These are phyloP conservation scores for Takifugu rubripes DNA, from an alignment of 2,797 vertebrate species.

Conservation along the genomic window DNA sequence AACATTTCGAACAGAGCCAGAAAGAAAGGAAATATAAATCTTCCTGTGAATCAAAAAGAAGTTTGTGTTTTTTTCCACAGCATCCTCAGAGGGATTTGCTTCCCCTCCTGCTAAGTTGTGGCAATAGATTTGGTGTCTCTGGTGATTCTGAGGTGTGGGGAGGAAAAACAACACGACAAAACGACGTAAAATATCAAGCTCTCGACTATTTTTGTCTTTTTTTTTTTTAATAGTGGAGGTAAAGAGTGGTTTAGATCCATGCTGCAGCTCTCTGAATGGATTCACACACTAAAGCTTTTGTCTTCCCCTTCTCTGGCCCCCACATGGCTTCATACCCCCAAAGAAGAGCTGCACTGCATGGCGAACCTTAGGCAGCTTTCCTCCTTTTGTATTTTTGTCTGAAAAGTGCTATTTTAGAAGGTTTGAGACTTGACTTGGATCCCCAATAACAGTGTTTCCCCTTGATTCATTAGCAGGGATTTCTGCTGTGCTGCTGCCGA, in stretches of 20 bases:
- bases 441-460: constrained; percentile 31
- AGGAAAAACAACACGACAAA: constrained; percentile 45
- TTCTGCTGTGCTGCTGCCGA: constrained; percentile 41
- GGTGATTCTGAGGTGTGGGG: constrained; percentile 24
- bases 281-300: constrained; percentile 70
- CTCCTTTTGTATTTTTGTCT: constrained; percentile 39
- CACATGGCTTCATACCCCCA: constrained; percentile 10
- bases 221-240: constrained; percentile 46
- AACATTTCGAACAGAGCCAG: constrained; percentile 56
- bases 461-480: constrained; percentile 47
- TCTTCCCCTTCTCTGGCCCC: constrained; percentile 28
- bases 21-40: constrained; percentile 2
- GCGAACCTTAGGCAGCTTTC: constrained; percentile 53
- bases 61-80: constrained; percentile 11
- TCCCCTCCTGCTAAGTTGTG: constrained; percentile 13
- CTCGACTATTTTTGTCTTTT: constrained; percentile 35
- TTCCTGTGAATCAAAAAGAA: constrained; percentile 24
- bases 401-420: constrained; percentile 77
- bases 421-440: constrained; percentile 48
- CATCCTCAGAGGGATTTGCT: constrained; percentile 36
- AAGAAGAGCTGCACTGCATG: constrained; percentile 63
- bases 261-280: constrained; percentile 64
- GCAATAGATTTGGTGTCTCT: constrained; percentile 23
- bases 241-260: constrained; percentile 65
- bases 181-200: constrained; percentile 62